Conservation (phyloP, 2,113 vertebrate species). For the Amia ocellicauda region DNA sequence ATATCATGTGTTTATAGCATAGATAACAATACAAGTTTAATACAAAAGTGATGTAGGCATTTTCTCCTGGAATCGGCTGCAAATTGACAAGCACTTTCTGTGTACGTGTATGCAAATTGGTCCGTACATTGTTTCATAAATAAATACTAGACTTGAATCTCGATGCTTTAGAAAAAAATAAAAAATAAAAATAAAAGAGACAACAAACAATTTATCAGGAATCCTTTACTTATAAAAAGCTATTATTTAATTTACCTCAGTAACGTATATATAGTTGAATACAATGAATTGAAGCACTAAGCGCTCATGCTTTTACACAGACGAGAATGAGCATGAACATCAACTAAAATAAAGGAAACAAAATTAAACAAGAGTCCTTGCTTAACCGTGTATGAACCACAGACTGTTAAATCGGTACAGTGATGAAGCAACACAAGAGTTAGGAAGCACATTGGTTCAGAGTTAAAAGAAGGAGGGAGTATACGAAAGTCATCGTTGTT, state of each 20-base stretch:
- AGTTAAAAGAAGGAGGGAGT: slow-evolving; percentile 52
- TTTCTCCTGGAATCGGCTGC: not conserved
- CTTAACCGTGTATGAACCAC: slow-evolving; percentile 46
- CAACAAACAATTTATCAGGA: slow-evolving; percentile 37
- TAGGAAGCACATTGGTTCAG: slow-evolving; percentile 56
- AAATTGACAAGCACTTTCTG: not conserved
- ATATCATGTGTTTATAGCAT: slow-evolving; percentile 15
- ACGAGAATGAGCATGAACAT: slow-evolving; percentile 56
- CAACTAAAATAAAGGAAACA: slow-evolving; percentile 31
- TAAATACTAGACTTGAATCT: not conserved
- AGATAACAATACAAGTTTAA: slow-evolving; percentile 18
- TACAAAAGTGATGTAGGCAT: not conserved
- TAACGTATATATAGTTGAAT: slow-evolving; percentile 27
- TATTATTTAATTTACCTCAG: slow-evolving; percentile 48
- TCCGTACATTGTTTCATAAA: not conserved
- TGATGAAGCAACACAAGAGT: slow-evolving; percentile 55
- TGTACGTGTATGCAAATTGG: not conserved
- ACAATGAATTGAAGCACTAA: slow-evolving; percentile 51
- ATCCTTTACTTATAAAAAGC: slow-evolving; percentile 57
- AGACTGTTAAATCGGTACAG: slow-evolving; percentile 45
- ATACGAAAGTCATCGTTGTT: slow-evolving; percentile 46
- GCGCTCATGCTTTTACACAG: slow-evolving; percentile 53
- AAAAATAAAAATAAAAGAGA: slow-evolving; percentile 10
- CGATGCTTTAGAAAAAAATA: not conserved
- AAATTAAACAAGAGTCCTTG: slow-evolving; percentile 31